phyloP scores from a whole-genome alignment of 2,888 invertebrate species.

The Agelastica alni region DNA sequence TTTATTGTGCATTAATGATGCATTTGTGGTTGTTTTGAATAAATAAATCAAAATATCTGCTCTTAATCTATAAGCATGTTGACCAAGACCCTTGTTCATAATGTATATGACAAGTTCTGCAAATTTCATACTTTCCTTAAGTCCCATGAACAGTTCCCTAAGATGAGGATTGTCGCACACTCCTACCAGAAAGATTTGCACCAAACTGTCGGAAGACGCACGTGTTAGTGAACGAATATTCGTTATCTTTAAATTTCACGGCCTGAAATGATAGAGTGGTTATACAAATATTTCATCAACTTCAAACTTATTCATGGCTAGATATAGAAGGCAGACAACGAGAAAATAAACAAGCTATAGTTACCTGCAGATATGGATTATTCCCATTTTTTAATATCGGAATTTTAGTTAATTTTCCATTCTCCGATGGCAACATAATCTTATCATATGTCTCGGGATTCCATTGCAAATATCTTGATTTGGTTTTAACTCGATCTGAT shows the following conservation, averaged over 20 bases:
- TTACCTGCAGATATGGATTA: conserved; percentile 1
- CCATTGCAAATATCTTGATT: too few relatives aligned
- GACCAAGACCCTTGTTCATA: too few relatives aligned
- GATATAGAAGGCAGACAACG: too few relatives aligned
- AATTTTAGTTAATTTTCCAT: conserved; percentile 1
- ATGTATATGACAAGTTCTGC: too few relatives aligned
- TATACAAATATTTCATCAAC: neutral
- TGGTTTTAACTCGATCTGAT: neutral
- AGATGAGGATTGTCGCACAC: too few relatives aligned
- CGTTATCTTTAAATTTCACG: neutral
- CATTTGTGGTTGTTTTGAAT: too few relatives aligned
- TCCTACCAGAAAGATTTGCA: conserved; percentile 3
- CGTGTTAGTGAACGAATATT: conserved; percentile 1
- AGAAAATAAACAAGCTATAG: neutral
- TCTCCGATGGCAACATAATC: neutral
- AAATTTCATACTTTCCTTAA: too few relatives aligned
- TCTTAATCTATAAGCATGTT: too few relatives aligned
- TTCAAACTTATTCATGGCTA: too few relatives aligned
- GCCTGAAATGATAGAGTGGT: conserved; percentile 2
- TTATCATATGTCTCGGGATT: neutral
- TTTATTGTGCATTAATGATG: too few relatives aligned
- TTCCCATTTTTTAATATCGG: conserved; percentile 6
- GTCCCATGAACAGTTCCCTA: too few relatives aligned
- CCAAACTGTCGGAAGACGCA: conserved; percentile 7
- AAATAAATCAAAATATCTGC: too few relatives aligned